Conservation (phyloP, 2,113 vertebrate genomes). For the Panthera leo region DNA sequence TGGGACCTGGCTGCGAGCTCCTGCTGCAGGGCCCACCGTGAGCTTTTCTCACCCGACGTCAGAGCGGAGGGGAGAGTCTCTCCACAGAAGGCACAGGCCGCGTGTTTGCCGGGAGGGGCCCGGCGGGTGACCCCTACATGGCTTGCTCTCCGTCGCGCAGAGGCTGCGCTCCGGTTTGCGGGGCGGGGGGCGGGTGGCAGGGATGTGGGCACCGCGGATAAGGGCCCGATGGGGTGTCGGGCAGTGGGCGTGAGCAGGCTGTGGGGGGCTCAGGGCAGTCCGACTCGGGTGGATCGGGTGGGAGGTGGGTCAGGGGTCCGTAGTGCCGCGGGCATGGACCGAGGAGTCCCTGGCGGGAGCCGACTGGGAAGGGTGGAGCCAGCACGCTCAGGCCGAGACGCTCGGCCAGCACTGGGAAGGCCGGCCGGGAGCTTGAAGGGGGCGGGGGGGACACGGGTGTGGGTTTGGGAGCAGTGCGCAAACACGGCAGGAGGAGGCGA, state of each 20-base stretch:
- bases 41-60: neutral
- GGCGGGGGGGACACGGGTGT: rapidly evolving
- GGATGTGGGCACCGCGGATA: rapidly evolving
- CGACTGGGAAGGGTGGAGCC: neutral
- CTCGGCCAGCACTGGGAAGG: neutral
- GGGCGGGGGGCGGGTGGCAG: neutral
- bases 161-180: neutral
- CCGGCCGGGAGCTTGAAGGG: too few relatives aligned
- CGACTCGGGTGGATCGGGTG: neutral
- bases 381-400: neutral
- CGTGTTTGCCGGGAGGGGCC: neutral
- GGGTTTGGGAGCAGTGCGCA: neutral
- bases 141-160: too few relatives aligned
- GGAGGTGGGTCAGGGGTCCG: neutral
- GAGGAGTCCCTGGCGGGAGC: neutral
- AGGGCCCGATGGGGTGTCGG: neutral
- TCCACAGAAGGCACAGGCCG: neutral
- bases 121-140: neutral
- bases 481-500: rapidly evolving
- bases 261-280: neutral
- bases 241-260: neutral
- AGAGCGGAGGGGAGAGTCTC: neutral
- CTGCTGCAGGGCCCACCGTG: neutral
- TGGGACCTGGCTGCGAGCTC: rapidly evolving
- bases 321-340: neutral